Base-by-base conservation (phyloP, 2,113 vertebrate species). In the Neolamprologus variostigma region DNA sequence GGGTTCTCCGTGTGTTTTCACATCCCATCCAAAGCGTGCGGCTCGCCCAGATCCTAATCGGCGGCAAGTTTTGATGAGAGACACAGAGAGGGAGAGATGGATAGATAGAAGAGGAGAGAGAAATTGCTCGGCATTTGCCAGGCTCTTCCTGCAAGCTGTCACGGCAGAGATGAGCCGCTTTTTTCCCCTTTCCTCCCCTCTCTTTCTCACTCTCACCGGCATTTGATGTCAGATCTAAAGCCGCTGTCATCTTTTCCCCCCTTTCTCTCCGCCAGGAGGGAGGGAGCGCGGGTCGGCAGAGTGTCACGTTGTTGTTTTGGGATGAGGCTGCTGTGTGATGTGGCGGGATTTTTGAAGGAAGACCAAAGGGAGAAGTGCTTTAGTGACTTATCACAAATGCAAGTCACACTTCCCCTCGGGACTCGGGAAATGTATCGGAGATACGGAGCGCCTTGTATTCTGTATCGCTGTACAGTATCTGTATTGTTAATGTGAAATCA, bases 161-260 rank as follows among this genome's bases (percentile, higher is more conserved):
- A 95, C 80, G 42, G 90, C 87, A 90, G 93, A 95, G 95, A 95
- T 95, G 93, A 95, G 89, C 93, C 6, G 9, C 80, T 90, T 91
- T 90, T 86, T 66, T 87, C 51, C 78, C 61, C 33, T 45, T n/a
- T 45, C 53, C 84, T 73, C 85, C 86, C 88, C 85, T 81, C 81
- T 89, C 85, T 93, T 83, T 92, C 87, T 90, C 91, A 66, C 92
- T 91, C 91, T 94, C 26, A 71, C 90, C 57, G 19, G 83, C 84
- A 90, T 95, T 95, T 96, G 95, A 95, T 95, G 95, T 95, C 92
- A 95, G 94, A 95, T 95, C 95, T 95, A 89, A 95, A 95, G 93
- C 93, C 68, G 92, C 95, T 95, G 95, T 95, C 95, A 95, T 93
- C 93, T 89, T 83, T 87, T 59, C 40, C 57, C n/a, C 78, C 53